These are phyloP conservation scores for Tylochromis polylepis DNA, from an alignment of 2,113 vertebrate genomes.

Conservation along the genomic window DNA sequence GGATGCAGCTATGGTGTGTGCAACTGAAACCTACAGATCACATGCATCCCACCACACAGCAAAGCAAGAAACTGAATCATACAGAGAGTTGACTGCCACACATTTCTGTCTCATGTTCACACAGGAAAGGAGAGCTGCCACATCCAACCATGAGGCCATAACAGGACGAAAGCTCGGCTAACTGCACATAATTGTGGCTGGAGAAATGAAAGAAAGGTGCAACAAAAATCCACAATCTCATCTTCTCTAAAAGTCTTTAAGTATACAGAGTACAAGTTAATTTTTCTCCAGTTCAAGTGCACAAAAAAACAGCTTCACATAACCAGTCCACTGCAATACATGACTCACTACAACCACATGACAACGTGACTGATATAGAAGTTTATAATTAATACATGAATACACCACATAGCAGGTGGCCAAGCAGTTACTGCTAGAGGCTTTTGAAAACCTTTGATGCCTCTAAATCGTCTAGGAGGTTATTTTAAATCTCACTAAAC, in stretches of 20 bases:
- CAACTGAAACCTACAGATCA: slow-evolving; percentile 44
- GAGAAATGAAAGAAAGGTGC: background rate
- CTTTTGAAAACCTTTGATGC: slow-evolving; percentile 31
- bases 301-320: background rate
- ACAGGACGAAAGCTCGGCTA: background rate
- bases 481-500: slow-evolving; percentile 50
- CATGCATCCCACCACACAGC: slow-evolving; percentile 31
- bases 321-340: background rate
- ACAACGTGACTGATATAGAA: slow-evolving; percentile 33
- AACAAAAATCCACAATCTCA: background rate
- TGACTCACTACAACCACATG: slow-evolving; percentile 26
- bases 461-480: slow-evolving; percentile 4
- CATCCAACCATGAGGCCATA: slow-evolving; percentile 18
- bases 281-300: background rate
- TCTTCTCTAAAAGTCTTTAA: background rate
- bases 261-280: background rate
- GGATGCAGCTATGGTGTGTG: slow-evolving; percentile 9
- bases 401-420: slow-evolving; percentile 34
- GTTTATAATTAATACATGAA: slow-evolving; percentile 48
- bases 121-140: slow-evolving; percentile 46
- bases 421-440: slow-evolving; percentile 14
- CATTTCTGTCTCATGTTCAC: slow-evolving; percentile 65
- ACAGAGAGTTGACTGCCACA: slow-evolving; percentile 5
- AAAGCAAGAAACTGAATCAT: slow-evolving; percentile 30
- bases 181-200: background rate